Conservation (phyloP, 2,113 vertebrate genomes). For the Chelonoidis abingdonii region DNA sequence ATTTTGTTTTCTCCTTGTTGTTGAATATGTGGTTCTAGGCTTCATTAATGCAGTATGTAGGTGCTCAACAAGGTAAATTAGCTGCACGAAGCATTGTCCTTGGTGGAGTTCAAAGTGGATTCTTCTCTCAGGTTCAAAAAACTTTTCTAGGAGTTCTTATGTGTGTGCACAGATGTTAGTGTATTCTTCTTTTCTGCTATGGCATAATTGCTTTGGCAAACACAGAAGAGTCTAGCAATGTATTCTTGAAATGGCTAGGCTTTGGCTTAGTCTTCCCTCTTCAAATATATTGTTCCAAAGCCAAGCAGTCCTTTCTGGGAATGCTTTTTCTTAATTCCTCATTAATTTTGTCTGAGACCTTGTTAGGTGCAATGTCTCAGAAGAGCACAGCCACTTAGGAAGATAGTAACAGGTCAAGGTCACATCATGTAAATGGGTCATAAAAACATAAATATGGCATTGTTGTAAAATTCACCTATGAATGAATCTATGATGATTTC, state of each 20-base stretch:
- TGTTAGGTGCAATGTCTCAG: not conserved
- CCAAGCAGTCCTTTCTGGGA: not conserved
- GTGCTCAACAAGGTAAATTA: not conserved
- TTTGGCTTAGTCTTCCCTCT: not conserved
- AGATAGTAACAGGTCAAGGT: not conserved
- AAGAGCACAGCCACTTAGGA: not conserved
- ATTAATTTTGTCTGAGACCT: not conserved
- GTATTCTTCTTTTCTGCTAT: not conserved
- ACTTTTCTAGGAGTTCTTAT: not conserved
- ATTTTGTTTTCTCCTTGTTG: not conserved
- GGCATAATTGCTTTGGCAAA: not conserved
- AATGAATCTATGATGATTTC: not conserved
- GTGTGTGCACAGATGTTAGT: not conserved
- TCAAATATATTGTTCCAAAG: not conserved
- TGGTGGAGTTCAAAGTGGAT: not conserved
- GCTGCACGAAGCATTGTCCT: not conserved
- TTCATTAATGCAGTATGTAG: not conserved
- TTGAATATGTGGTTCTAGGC: not conserved
- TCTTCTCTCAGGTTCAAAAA: not conserved
- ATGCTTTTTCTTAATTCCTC: not conserved
- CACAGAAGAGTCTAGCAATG: not conserved
- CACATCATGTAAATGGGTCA: not conserved
- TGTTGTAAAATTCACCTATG: not conserved
- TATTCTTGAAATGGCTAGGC: not conserved
- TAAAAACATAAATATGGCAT: not conserved